Base-by-base conservation (phyloP, 2,888 invertebrate species). In the Hyles lineata region DNA sequence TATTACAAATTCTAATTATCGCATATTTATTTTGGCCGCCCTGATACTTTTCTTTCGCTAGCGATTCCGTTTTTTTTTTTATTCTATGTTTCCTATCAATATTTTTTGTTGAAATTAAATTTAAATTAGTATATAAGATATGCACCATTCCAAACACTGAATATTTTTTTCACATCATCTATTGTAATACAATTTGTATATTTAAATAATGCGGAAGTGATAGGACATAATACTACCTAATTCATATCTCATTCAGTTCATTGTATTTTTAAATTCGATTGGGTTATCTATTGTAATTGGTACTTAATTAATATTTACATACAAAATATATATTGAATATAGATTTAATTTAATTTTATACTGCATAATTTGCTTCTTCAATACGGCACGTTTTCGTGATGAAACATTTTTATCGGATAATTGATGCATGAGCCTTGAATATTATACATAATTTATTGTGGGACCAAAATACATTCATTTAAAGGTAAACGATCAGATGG, bases 381-480 rank as follows among this genome's bases (percentile, higher is more conserved):
- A 43, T 23, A 50, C 50, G 50, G 43, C 67, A 67, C 67, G 67
- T 67, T 67, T 67, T 67, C 67, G 67, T 67, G 67, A 67, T 50
- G 67, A 67, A 67, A 50, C 67, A 50, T 50, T 50, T 67, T 67
- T 50, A 23, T 63, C 63, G 63, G 15, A 67, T 67, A 67, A 67
- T 67, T 67, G 23, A 67, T 67, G 67, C 21, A 67, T 17, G 67
- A 8, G 43, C 67, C 67, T 67, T 67, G 67, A 67, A 67, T 67
- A 50, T 67, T 23, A 67, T 17, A 17, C 17, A 67, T 67, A 67
- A 67, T 67, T 50, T 67, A 67, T 50, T 50, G 67, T 67, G 67
- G 50, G 67, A 50, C 67, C 67, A 67, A 67, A 67, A 50, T 67
- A 67, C 50, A 67, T 15, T 50, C 67, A 50, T 43, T 50, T 67